phyloP scores from a whole-genome alignment of 2,888 invertebrate species.

The Bombylius major region DNA sequence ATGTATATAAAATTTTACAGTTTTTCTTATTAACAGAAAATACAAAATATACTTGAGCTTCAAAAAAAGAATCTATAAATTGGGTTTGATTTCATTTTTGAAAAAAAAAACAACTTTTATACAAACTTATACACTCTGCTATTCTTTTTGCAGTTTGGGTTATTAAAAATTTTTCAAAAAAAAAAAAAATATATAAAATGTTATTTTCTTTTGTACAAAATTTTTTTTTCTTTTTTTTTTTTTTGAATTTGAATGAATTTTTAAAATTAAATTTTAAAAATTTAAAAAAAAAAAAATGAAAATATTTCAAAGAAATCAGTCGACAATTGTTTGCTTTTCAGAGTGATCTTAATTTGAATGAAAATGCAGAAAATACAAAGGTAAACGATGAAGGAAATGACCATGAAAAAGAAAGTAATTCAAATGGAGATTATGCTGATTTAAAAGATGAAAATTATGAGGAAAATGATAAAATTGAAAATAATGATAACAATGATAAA shows the following conservation, averaged over 20 bases:
- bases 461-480: conserved; percentile 13
- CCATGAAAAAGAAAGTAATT: background rate
- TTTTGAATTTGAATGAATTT: background rate
- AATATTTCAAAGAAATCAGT: conserved; percentile 30
- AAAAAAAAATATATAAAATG: too few relatives aligned
- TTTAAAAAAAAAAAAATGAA: conserved; percentile 15
- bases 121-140: too few relatives aligned
- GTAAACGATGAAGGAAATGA: conserved; percentile 15
- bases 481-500: conserved; percentile 15
- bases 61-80: too few relatives aligned
- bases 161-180: too few relatives aligned
- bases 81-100: too few relatives aligned
- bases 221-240: too few relatives aligned
- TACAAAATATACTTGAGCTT: too few relatives aligned
- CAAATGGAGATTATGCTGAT: conserved; percentile 16
- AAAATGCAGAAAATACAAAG: conserved; percentile 15
- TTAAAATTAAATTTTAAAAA: conserved; percentile 2
- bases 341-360: conserved; percentile 32
- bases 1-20: background rate
- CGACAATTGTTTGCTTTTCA: conserved; percentile 39
- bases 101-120: too few relatives aligned
- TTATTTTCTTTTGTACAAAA: too few relatives aligned
- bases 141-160: too few relatives aligned
- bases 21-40: too few relatives aligned
- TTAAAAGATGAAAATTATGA: conserved; percentile 13